Conservation (phyloP, 2,113 vertebrate species). For the Myrmecobius fasciatus region DNA sequence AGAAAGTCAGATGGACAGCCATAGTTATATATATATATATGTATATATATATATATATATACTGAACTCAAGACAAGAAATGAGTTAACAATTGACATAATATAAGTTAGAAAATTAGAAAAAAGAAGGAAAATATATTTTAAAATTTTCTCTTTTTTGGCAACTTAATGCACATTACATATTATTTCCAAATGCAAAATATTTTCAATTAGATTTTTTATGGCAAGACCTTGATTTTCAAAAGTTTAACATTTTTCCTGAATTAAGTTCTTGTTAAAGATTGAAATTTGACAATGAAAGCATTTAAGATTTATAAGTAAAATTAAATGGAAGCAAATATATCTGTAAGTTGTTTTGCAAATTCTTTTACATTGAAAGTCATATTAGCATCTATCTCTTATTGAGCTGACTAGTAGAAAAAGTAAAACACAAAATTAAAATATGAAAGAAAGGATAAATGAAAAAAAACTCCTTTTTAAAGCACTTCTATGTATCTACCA, state of each 20-base stretch:
- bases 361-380: background rate
- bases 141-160: background rate
- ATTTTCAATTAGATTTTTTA: background rate
- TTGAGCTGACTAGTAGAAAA: background rate
- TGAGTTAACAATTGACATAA: background rate
- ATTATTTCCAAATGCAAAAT: background rate
- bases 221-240: background rate
- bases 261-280: background rate
- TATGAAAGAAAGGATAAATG: background rate
- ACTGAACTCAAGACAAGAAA: background rate
- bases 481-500: background rate
- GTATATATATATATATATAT: too few species aligned
- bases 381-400: background rate
- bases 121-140: background rate
- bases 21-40: background rate
- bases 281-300: background rate
- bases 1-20: too few species aligned
- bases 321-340: background rate
- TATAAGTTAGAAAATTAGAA: background rate
- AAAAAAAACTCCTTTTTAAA: background rate
- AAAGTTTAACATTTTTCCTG: background rate
- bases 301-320: background rate
- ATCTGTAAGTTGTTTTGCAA: background rate
- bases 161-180: background rate
- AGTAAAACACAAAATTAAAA: background rate